Evolutionary conservation across 2,888 invertebrate genomes (phyloP), one percentile per base, ranked within the genome.

Genomic region (Cyclophora punctaria): DNA sequence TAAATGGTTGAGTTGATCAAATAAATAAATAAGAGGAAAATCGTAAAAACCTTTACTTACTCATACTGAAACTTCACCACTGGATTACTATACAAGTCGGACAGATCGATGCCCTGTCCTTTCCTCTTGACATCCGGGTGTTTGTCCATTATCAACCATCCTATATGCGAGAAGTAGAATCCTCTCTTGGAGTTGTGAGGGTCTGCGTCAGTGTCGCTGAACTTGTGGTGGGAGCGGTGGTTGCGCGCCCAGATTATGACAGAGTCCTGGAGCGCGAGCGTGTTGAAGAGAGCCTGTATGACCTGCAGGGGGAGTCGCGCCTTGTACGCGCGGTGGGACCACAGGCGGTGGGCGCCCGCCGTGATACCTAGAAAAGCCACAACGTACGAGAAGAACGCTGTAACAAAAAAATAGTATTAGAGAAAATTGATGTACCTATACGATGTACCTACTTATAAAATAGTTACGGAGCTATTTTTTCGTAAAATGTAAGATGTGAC

Each of bases 101-200:
- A 90, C 64, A 95, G 66, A 64, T 95, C 94, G 45, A 95, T 83
- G 42, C 86, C 77, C 51, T 91, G 90, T 47, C 94, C 94, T 67
- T 93, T 93, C 40, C 77, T 83, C 58, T 83, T 91, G 7, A 95
- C 93, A 55, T 93, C 92, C 0, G 93, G 92, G 66, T 95, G 95
- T 71, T 95, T 95, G 53, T 90, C 90, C 60, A 91, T 90, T 52
- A 95, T 66, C 41, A 96, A 76, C 96, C 96, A 96, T 4, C 96
- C 96, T 49, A 95, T 85, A 74, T 96, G 96, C 0, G 95, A 89
- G 77, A 94, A 96, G 86, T 95, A 95, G 80, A 96, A 94, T 1
- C 96, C 96, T 33, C 94, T 83, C 3, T 69, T 91, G 2, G 93
- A 91, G 68, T 93, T 93, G 71, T 94, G 94, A 0, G 94, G 94